Evolutionary conservation across 1,140 invertebrate species (phyloP).

Genomic region (Cotesia glomerata): DNA sequence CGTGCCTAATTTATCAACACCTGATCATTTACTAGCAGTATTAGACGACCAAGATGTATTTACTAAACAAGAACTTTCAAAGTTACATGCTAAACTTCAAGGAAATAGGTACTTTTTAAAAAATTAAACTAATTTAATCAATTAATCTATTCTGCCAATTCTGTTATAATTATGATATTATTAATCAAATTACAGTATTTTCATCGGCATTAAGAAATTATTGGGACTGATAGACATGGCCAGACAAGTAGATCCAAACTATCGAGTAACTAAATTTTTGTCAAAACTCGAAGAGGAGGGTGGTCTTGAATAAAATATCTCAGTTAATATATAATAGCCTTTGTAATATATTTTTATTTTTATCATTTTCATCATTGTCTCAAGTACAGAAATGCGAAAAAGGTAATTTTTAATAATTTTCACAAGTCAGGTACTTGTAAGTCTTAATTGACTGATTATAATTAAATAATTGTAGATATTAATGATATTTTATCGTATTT

Average conservation of each 20-base stretch:
- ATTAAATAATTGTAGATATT: too few relatives aligned
- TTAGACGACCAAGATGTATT: slow-evolving; percentile 88
- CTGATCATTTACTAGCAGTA: slow-evolving; percentile 85
- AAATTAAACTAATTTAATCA: slow-evolving; percentile 10
- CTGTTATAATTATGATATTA: neutral
- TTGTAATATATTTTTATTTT: too few relatives aligned
- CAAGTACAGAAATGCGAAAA: too few relatives aligned
- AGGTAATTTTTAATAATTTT: too few relatives aligned
- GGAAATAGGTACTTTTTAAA: slow-evolving; percentile 70
- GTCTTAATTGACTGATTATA: too few relatives aligned
- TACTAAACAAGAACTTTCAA: slow-evolving; percentile 75
- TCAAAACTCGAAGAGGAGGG: slow-evolving; percentile 92
- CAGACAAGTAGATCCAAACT: slow-evolving; percentile 81
- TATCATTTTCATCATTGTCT: too few relatives aligned
- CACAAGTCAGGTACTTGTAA: too few relatives aligned
- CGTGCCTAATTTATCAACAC: slow-evolving; percentile 86
- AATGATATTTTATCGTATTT: too few relatives aligned
- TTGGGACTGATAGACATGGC: slow-evolving; percentile 89
- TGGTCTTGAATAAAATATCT: slow-evolving; percentile 66
- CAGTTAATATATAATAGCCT: neutral
- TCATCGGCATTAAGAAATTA: slow-evolving; percentile 96
- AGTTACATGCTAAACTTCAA: slow-evolving; percentile 77
- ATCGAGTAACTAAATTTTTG: slow-evolving; percentile 88
- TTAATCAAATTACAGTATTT: slow-evolving; percentile 71
- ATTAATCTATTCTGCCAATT: neutral